Percentiles rank a stretch among this genome's conserved stretches.
These are phyloP conservation scores for Trachelus iudaicus DNA, from an alignment of 2,888 invertebrate species.

Conservation along the genomic window DNA sequence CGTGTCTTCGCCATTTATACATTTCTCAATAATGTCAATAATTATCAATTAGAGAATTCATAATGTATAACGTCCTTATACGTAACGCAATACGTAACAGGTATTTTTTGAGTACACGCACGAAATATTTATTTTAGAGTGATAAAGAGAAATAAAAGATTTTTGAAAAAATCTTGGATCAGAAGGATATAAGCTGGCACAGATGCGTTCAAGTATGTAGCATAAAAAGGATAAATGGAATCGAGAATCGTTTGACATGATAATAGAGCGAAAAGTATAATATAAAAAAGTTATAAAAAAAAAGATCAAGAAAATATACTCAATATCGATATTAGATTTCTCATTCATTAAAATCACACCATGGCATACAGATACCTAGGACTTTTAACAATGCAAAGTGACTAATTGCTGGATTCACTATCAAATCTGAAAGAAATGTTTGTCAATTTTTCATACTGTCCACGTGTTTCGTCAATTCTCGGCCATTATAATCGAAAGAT, in stretches of 20 bases:
- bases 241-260: constrained; percentile 61
- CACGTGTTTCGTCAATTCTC: constrained; percentile 19
- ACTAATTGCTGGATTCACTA: constrained; percentile 5
- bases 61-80: background rate
- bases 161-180: background rate
- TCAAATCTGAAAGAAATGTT: constrained; percentile 5
- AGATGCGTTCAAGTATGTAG: constrained; percentile 61
- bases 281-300: constrained; percentile 28
- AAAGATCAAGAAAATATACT: constrained; percentile 24
- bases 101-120: background rate
- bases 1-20: background rate
- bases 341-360: constrained; percentile 42
- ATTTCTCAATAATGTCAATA: background rate
- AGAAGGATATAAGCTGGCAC: constrained; percentile 50
- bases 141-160: background rate
- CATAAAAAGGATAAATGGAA: constrained; percentile 42
- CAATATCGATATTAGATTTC: constrained; percentile 18
- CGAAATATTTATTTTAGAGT: background rate
- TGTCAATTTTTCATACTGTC: constrained; percentile 15
- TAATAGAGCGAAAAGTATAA: constrained; percentile 54
- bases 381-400: constrained; percentile 39
- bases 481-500: constrained; percentile 2
- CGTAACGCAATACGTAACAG: background rate
- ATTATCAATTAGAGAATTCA: background rate
- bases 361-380: constrained; percentile 62